These are phyloP conservation scores for Automeris io DNA, from an alignment of 2,888 invertebrate genomes.

Conservation along the genomic window DNA sequence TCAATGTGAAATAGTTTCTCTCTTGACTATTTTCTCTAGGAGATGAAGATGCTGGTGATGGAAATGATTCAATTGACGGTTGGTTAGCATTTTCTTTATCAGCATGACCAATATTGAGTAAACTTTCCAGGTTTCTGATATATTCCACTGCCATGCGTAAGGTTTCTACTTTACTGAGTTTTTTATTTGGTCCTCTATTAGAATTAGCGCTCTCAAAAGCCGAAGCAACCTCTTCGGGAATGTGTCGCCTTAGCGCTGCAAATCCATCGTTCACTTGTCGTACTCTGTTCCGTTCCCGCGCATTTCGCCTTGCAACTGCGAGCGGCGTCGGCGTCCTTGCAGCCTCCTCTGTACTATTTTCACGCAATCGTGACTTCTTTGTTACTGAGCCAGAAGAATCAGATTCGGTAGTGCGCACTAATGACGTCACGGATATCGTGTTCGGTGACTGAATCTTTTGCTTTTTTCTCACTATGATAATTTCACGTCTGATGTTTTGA, in stretches of 20 bases:
- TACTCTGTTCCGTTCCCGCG: conserved; percentile 93
- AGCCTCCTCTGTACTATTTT: conserved; percentile 62
- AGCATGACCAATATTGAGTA: conserved; percentile 81
- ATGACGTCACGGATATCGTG: conserved; percentile 61
- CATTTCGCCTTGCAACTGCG: conserved; percentile 92
- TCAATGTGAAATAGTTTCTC: conserved; percentile 63
- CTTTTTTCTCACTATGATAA: conserved; percentile 75
- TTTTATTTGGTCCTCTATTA: conserved; percentile 83
- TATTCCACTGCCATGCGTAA: conserved; percentile 94
- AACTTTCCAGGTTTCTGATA: conserved; percentile 86
- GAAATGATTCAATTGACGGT: conserved; percentile 66
- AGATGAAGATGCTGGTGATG: conserved; percentile 71
- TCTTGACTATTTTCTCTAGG: conserved; percentile 72
- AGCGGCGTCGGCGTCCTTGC: conserved; percentile 82
- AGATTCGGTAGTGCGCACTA: conserved; percentile 55
- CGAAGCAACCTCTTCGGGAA: conserved; percentile 88
- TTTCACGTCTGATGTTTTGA: conserved; percentile 61
- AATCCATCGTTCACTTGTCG: conserved; percentile 95
- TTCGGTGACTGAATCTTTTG: conserved; percentile 54
- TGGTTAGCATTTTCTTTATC: conserved; percentile 67
- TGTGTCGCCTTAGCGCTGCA: conserved; percentile 90
- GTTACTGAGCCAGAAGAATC: conserved; percentile 41
- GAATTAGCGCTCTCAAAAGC: conserved; percentile 81
- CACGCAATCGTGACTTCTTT: conserved; percentile 54
- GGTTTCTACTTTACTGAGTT: conserved; percentile 92